A percentile compares a stretch with the other conserved stretches of the same genome.
Evolutionary conservation across 2,888 invertebrate species (phyloP).

Genomic region (Diadromus collaris): DNA sequence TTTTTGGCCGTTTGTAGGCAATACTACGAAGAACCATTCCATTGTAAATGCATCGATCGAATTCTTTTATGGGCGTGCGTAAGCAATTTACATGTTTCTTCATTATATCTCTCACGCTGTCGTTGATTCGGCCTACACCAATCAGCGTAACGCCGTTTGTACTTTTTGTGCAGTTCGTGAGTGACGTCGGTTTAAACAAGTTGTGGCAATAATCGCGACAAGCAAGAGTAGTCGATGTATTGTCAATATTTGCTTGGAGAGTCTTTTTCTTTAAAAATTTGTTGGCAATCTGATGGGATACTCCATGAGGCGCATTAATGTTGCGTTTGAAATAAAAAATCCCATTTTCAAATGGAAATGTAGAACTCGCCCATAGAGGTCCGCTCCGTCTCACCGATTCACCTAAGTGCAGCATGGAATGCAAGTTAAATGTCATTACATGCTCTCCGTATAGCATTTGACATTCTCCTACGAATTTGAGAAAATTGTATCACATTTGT

Average conservation of each 20-base stretch:
- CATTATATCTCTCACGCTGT: too few relatives aligned
- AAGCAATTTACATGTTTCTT: too few relatives aligned
- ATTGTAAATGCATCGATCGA: conserved; percentile 20
- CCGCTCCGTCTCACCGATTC: conserved; percentile 45
- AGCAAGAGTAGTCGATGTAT: too few relatives aligned
- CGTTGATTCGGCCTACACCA: too few relatives aligned
- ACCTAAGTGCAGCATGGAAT: conserved; percentile 44
- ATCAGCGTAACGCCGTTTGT: too few relatives aligned
- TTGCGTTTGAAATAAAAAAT: conserved; percentile 44
- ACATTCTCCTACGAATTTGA: conserved; percentile 48
- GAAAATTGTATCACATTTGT: conserved; percentile 43
- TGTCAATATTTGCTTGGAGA: too few relatives aligned
- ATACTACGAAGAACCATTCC: conserved; percentile 13
- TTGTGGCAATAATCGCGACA: too few relatives aligned
- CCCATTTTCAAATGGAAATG: conserved; percentile 51
- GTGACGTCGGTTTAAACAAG: too few relatives aligned
- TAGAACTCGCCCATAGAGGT: conserved; percentile 48
- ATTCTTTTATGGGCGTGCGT: too few relatives aligned
- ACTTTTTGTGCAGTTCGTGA: too few relatives aligned
- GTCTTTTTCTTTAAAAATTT: conserved; percentile 38
- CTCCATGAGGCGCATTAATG: conserved; percentile 36
- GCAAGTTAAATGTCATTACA: conserved; percentile 49
- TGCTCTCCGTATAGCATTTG: conserved; percentile 46
- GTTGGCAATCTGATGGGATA: conserved; percentile 42
- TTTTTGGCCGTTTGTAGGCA: conserved; percentile 31